Base-by-base conservation (phyloP, 1,140 invertebrate genomes). In the Formica selysi region DNA sequence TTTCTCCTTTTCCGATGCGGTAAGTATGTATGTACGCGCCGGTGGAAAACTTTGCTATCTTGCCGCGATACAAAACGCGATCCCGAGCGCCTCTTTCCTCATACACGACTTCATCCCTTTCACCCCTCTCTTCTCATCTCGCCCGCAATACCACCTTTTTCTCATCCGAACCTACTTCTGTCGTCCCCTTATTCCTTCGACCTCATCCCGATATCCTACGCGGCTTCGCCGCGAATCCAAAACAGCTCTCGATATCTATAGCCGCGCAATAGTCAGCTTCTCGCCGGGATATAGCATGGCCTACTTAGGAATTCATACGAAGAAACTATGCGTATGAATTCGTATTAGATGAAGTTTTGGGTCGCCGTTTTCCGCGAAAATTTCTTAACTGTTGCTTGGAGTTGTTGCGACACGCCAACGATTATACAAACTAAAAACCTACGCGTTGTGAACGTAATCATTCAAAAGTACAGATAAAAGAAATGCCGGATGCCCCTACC, bases 251-350 rank as follows among this genome's bases (percentile, higher is more conserved):
- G 87, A 74, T 61, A 36, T 88, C 79, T 70, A 41, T 26, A n/a
- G 13, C 51, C 16, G 16, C 61, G 80, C 54, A 41, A 76, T 65
- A 67, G 54, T 61, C 71, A 22, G 26, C 44, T 80, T 59, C 59
- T 10, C 29, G 38, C n/a, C 6, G 32, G 78, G 32, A 59, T 68
- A 65, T 62, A 87, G 51, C 65, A 44, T 74, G 65, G 89, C 86
- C 76, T 85, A 85, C 76, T 87, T 90, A 62, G 62, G 78, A 61
- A 90, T 90, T 90, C 80, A 87, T 87, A 80, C 44, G 85, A 62
- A 65, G 78, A 80, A 90, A 90, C 89, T 90, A 83, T 62, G 81
- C 86, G 65, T 87, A 90, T 87, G 76, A 90, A 90, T 90, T 85
- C 79, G 65, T 70, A 87, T 90, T 85, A 78, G 57, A 59, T 44